Conservation (phyloP, 2,113 vertebrate genomes). For the Natator depressus region DNA sequence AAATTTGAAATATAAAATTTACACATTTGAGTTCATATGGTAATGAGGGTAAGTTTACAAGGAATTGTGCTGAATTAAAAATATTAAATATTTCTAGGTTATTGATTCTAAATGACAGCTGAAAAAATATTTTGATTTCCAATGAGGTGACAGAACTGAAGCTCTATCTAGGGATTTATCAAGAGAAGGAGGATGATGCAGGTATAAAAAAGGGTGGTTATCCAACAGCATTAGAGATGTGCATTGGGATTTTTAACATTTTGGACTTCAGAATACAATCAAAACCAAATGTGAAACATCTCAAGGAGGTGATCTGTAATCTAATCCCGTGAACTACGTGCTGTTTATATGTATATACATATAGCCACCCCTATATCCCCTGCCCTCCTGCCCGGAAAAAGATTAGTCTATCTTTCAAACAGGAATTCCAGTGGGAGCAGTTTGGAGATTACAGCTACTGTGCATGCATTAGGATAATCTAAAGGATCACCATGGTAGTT, state of each 20-base stretch:
- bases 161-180: background rate
- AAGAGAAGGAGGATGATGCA: background rate
- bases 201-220: background rate
- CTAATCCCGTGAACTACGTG: background rate
- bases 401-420: background rate
- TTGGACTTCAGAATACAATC: background rate
- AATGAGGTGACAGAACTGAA: background rate
- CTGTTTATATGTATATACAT: background rate
- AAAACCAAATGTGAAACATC: background rate
- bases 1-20: background rate
- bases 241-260: background rate
- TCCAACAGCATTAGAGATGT: background rate
- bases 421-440: background rate
- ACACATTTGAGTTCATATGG: no score
- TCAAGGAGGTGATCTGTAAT: background rate
- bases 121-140: background rate
- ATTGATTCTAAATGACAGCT: background rate
- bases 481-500: background rate
- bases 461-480: rapidly evolving
- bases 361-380: background rate
- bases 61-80: background rate
- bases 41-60: background rate
- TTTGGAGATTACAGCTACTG: rapidly evolving
- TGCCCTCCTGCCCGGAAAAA: rapidly evolving
- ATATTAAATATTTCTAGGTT: background rate